Conservation (phyloP, 2,888 invertebrate genomes). For the Liposcelis brunnea region DNA sequence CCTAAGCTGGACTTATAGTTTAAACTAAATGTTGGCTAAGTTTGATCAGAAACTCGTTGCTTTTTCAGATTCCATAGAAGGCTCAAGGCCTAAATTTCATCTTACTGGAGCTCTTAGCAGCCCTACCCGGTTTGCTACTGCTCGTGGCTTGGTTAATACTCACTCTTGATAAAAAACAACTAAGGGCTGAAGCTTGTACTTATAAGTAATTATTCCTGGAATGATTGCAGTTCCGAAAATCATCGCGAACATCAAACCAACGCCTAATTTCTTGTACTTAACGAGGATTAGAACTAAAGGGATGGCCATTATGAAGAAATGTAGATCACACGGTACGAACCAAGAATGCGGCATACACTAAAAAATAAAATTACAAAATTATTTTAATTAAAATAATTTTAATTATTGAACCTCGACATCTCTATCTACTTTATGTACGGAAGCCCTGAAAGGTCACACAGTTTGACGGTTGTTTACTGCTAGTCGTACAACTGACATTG, state of each 20-base stretch:
- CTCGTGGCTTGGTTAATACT: no score
- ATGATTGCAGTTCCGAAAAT: conserved; percentile 28
- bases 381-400: neutral
- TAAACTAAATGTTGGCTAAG: conserved; percentile 12
- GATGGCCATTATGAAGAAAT: conserved; percentile 39
- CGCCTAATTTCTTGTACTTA: conserved; percentile 25
- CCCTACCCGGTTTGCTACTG: no score
- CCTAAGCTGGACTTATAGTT: neutral
- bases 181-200: conserved; percentile 31
- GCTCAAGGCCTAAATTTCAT: no score
- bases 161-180: conserved; percentile 38
- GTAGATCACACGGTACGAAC: conserved; percentile 53
- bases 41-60: no score
- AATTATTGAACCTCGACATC: no score
- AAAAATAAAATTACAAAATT: conserved; percentile 18
- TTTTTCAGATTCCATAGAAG: no score
- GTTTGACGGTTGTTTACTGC: no score
- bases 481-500: no score
- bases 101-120: no score
- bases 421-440: no score
- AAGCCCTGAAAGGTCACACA: no score
- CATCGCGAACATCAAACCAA: conserved; percentile 24
- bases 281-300: conserved; percentile 31
- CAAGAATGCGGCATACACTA: conserved; percentile 48
- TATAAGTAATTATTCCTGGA: conserved; percentile 34